Evolutionary conservation across 2,888 invertebrate species (phyloP), one percentile per base, ranked within the genome.

Genomic region (Sisyra terminalis): DNA sequence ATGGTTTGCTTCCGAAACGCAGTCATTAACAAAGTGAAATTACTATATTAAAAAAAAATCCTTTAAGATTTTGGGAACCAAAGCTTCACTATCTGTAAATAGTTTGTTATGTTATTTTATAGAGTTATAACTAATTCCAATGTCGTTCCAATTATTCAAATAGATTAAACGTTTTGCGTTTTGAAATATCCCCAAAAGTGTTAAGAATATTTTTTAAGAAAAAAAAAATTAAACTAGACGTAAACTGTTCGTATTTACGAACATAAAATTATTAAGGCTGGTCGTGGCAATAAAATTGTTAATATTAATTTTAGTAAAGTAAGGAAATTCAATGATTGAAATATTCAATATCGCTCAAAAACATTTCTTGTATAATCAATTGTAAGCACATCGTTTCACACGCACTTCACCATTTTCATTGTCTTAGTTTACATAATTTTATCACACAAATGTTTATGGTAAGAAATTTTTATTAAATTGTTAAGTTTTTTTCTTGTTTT

Each of bases 211-310:
- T n/a, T n/a, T n/a, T n/a, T n/a, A n/a, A n/a, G n/a, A n/a, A n/a
- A n/a, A 31, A 11, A 31, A 31, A 31, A 31, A 31, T 24, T 24
- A 24, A 24, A 24, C 7, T 24, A 24, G n/a, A n/a, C n/a, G n/a
- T n/a, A n/a, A n/a, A n/a, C 7, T 24, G 24, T 24, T 24, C 24
- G 24, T 24, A 3, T 14, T 34, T 34, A 8, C 34, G 34, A 34
- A 7, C 34, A n/a, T 34, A 14, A 24, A 24, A 14, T 15, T 34
- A 13, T 34, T 29, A 57, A 56, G 59, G 59, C 59, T 59, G 60
- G 60, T 56, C 56, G 58, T 57, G 57, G 60, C 59, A 59, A 60
- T 60, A 59, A 53, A 52, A 50, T 48, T 46, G 50, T 51, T 52
- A 43, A 34, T 7, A 8, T 2, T 34, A 34, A 14, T 34, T 34